Evolutionary conservation across 2,113 vertebrate genomes (phyloP), one percentile per base, ranked within the genome.

Genomic region (Gorsachius goisagi): DNA sequence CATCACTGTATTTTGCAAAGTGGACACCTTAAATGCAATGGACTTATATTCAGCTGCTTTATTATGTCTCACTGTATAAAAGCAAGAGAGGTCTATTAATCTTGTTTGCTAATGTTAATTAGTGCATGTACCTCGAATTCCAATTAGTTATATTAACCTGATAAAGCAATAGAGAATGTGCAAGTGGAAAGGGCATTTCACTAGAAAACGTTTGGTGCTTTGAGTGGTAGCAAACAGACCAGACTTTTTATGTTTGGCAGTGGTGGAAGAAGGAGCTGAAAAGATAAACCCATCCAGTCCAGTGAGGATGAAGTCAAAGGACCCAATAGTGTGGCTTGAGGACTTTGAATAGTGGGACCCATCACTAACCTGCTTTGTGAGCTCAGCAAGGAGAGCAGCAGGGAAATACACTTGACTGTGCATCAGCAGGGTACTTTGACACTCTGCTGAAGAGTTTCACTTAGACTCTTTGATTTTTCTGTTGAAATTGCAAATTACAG

Each of bases 61-160:
- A 80, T 87, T 81, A 68, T 85, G 45, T 64, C 44, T 88, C 41
- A 56, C 75, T 90, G 41, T 77, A 85, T 32, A 58, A 72, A 89
- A 90, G 75, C 41, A 87, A 92, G 55, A 88, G 30, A 74, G n/a
- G 81, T 91, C 95, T 96, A 95, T 97, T 97, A 94, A 96, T 89
- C 93, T 93, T 74, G 50, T 96, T 96, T 90, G 76, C 60, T 94
- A 87, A 87, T 96, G 95, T 85, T 93, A 96, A 95, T 95, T 91
- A 92, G 62, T 37, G 69, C n/a, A 37, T 41, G 64, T 74, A 81
- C 81, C 73, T 93, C 0, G 27, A 96, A 96, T 97, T 92, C 69
- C 88, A 94, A 95, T 95, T 90, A 97, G 88, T 58, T 89, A 9
- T 56, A 21, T n/a, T 79, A 58, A 22, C 56, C 75, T 7, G 50